Evolutionary conservation across 1,140 invertebrate genomes (phyloP).

Genomic region (Atta cephalotes): DNA sequence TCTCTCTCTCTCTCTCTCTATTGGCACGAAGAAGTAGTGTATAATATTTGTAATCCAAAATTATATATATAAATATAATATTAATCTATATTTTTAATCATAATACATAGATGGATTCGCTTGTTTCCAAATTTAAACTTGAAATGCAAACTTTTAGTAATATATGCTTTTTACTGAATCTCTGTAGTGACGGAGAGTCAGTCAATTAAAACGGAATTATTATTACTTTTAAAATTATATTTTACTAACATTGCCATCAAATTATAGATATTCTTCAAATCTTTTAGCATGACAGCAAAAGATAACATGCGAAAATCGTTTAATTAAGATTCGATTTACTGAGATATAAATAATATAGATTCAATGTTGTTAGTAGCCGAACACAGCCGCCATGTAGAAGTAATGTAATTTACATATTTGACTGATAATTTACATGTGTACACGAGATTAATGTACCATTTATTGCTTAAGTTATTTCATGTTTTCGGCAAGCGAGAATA

Average conservation of each 20-base stretch:
- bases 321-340: slow-evolving; percentile 10
- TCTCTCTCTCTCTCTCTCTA: too few species aligned
- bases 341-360: slow-evolving; percentile 17
- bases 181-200: background rate
- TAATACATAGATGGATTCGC: background rate
- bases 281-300: background rate
- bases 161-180: background rate
- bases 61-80: background rate
- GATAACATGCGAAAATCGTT: background rate
- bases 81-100: background rate
- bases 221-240: background rate
- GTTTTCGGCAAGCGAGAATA: background rate
- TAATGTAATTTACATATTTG: slow-evolving; percentile 34
- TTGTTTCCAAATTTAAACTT: background rate
- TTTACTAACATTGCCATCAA: background rate
- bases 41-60: too few species aligned
- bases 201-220: background rate
- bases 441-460: slow-evolving; percentile 23
- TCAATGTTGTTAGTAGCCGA: background rate
- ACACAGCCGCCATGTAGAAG: background rate
- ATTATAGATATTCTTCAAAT: background rate
- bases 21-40: too few species aligned
- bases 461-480: slow-evolving; percentile 38
- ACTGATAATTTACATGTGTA: slow-evolving; percentile 17
- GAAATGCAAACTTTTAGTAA: background rate